Conservation (phyloP, 2,888 invertebrate species). For the Eilema caniola region DNA sequence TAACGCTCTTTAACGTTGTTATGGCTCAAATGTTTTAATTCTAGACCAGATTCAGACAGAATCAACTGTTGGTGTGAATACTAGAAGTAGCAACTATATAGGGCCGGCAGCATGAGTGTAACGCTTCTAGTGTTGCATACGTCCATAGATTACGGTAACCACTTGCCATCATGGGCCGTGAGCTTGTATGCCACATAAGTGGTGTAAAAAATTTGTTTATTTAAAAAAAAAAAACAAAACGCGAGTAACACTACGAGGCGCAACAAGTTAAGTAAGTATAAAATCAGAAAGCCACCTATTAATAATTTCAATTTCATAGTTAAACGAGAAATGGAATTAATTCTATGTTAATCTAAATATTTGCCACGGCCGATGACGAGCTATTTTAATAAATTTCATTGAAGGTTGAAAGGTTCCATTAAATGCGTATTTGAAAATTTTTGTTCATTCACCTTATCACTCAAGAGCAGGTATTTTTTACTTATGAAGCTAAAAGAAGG, state of each 20-base stretch:
- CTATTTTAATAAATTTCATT: conserved; percentile 12
- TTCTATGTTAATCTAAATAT: conserved; percentile 15
- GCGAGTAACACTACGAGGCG: not conserved
- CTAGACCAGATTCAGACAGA: too few relatives aligned
- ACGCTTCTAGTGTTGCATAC: too few relatives aligned
- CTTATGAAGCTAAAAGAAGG: not conserved
- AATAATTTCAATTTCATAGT: conserved; percentile 14
- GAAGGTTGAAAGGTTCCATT: conserved; percentile 12
- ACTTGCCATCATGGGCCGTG: too few relatives aligned
- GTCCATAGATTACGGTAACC: too few relatives aligned
- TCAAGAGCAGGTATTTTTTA: not conserved
- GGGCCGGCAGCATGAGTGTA: too few relatives aligned
- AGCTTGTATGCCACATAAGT: too few relatives aligned
- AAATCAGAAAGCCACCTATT: not conserved
- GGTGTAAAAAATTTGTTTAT: too few relatives aligned
- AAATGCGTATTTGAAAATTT: conserved; percentile 13
- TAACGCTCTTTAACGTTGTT: not conserved
- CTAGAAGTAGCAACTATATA: not conserved
- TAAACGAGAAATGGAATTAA: conserved; percentile 11
- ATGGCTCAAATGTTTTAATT: not conserved
- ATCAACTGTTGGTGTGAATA: not conserved
- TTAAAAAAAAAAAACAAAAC: not conserved
- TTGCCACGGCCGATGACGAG: conserved; percentile 9
- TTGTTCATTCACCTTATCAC: not conserved
- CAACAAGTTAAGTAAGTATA: not conserved